A percentile compares a stretch with the other conserved stretches of the same genome.
Evolutionary conservation across 2,888 invertebrate species (phyloP).

Genomic region (Tenthredo livida): DNA sequence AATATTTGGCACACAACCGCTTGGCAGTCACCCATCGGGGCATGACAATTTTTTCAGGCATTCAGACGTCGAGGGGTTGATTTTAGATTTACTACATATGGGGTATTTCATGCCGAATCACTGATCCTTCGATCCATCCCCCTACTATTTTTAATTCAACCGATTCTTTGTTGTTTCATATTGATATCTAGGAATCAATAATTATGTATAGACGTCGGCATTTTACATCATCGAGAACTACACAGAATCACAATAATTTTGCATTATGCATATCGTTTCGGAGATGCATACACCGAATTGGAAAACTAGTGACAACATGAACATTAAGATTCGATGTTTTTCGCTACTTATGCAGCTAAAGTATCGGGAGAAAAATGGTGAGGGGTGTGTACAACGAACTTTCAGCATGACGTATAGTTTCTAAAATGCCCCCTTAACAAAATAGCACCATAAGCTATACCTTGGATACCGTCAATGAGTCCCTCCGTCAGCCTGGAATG

Average conservation of each 20-base stretch:
- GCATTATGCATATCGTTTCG: background rate
- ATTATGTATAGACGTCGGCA: background rate
- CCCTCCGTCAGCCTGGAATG: background rate
- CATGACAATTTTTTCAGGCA: slow-evolving; percentile 3
- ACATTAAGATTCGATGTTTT: background rate
- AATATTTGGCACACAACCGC: background rate
- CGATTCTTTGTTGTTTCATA: background rate
- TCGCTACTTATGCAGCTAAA: background rate
- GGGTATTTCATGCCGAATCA: background rate
- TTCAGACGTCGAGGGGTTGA: background rate
- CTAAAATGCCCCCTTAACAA: background rate
- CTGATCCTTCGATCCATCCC: background rate
- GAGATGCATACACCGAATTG: background rate
- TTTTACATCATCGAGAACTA: background rate
- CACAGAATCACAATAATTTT: background rate
- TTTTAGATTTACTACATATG: background rate
- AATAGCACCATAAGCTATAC: background rate
- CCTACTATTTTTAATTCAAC: background rate
- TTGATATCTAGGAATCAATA: background rate
- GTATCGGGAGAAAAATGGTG: background rate
- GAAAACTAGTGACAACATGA: background rate
- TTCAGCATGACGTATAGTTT: background rate
- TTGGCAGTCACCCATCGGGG: background rate
- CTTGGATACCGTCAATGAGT: background rate
- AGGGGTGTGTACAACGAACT: background rate